Evolutionary conservation across 2,797 vertebrate genomes (phyloP), one percentile per base, ranked within the genome.

Genomic region (Brachyalestes nurse): DNA sequence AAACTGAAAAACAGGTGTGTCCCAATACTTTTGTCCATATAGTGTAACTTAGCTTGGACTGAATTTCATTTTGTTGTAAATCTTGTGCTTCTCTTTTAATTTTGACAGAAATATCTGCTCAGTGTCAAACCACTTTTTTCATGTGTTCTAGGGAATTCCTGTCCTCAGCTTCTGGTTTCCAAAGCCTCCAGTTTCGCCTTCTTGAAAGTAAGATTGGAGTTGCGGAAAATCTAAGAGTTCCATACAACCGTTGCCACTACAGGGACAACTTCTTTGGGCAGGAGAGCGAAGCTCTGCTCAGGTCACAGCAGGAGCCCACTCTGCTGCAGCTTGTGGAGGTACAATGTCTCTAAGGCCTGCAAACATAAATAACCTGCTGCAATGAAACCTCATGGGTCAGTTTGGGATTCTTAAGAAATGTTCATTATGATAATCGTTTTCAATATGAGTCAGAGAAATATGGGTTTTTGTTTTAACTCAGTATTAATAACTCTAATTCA

Each of bases 171-270:
- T 99, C 98, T 1, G 98, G 86, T 0, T 84, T 99, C 89, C 97
- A 99, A 88, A 99, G 97, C 77, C 91, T 99, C 82, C 98, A 99
- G 84, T 99, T 99, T 82, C 96, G 98, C 40, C 91, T 99, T n/a
- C 80, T 99, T 49, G 98, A 99, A 87, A 97, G 97, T 89, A 99
- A 98, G 90, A 96, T 98, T 4, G 98, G 98, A 0, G 95, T 99
- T 73, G 94, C 93, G 0, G 96, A 99, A 87, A 96, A 92, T 82
- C 81, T 97, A 87, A 94, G 97, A 89, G 97, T 99, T 28, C 96
- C 98, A 0, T 99, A 99, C 81, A 99, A 97, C 88, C 95, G 95
- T 79, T 94, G 91, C 21, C 97, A 99, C 84, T 99, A 99, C 83
- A 96, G 95, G 13, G 97, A 99, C 88, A 97, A 92, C 86, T 99